These are phyloP conservation scores for Imbricaverruca yamaguchii DNA, from an alignment of 2,888 invertebrate genomes.

Conservation along the genomic window DNA sequence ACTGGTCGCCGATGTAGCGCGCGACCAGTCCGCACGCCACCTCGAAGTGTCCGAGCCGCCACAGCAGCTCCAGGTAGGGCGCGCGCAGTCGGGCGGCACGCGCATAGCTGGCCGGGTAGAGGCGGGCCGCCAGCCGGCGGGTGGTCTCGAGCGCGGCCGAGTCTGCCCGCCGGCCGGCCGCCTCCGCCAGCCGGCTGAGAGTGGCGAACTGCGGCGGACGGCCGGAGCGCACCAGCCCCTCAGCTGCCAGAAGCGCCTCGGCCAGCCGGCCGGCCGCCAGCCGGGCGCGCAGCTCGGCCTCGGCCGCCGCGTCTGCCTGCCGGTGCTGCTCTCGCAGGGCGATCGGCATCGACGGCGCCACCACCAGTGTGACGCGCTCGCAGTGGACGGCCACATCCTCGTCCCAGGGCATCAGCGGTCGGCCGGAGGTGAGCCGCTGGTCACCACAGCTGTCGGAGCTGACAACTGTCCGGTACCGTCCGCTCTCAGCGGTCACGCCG, in stretches of 20 bases:
- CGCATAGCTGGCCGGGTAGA: neutral
- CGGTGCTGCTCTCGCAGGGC: neutral
- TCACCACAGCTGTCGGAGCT: too few species aligned
- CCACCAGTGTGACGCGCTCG: neutral
- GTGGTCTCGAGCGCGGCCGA: neutral
- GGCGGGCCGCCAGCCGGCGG: neutral
- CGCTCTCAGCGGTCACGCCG: too few species aligned
- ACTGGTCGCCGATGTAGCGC: neutral
- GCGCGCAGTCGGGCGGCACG: neutral
- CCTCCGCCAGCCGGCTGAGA: neutral
- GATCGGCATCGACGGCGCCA: neutral
- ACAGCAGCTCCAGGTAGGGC: neutral
- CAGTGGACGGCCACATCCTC: slow-evolving; percentile 1
- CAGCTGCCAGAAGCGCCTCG: neutral
- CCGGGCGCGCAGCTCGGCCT: neutral
- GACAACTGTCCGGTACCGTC: neutral
- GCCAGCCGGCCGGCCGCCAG: neutral
- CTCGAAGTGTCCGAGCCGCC: neutral
- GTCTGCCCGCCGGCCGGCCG: neutral
- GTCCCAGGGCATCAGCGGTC: neutral
- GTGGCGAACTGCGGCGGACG: neutral
- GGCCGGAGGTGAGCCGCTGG: neutral
- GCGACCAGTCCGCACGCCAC: neutral
- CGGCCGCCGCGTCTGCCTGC: neutral
- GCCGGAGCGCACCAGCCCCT: neutral